These are phyloP conservation scores for Zoanthus gigantus DNA, from an alignment of 92 coral and sea anemone genomes.

Conservation along the genomic window DNA sequence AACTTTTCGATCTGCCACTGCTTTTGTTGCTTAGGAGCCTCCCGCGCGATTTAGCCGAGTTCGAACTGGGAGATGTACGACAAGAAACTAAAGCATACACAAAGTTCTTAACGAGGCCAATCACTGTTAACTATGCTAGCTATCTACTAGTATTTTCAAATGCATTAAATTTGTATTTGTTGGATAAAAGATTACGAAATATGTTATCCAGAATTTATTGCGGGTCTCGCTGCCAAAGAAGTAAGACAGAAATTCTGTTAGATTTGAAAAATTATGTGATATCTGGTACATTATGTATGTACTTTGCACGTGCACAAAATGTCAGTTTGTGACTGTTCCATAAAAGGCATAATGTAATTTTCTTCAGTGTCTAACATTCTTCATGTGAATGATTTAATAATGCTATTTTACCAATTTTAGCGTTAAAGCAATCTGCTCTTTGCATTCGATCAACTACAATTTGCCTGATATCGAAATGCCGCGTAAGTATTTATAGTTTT, in stretches of 20 bases:
- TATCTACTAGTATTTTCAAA: not conserved
- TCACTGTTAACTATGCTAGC: not conserved
- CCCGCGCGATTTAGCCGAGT: too few relatives aligned
- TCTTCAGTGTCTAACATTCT: not conserved
- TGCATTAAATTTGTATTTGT: not conserved
- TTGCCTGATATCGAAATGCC: constrained; percentile 47
- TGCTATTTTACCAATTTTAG: constrained; percentile 33
- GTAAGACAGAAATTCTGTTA: not conserved
- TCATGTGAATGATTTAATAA: not conserved
- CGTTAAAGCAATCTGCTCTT: constrained; percentile 53
- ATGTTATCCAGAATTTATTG: constrained; percentile 31
- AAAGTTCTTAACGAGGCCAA: not conserved
- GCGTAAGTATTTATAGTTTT: constrained; percentile 41
- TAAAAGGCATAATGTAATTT: too few relatives aligned
- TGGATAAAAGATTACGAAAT: not conserved
- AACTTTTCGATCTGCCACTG: too few relatives aligned
- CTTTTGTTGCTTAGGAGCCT: too few relatives aligned
- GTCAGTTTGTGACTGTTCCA: not conserved
- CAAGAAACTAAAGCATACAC: constrained; percentile 11
- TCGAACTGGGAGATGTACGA: not conserved
- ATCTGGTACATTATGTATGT: not conserved
- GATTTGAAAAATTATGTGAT: not conserved
- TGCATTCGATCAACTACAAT: constrained; percentile 40
- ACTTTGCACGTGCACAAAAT: not conserved
- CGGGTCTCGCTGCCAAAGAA: constrained; percentile 27